These are phyloP conservation scores for Anguilla rostrata DNA, from an alignment of 2,113 vertebrate genomes.

Conservation along the genomic window DNA sequence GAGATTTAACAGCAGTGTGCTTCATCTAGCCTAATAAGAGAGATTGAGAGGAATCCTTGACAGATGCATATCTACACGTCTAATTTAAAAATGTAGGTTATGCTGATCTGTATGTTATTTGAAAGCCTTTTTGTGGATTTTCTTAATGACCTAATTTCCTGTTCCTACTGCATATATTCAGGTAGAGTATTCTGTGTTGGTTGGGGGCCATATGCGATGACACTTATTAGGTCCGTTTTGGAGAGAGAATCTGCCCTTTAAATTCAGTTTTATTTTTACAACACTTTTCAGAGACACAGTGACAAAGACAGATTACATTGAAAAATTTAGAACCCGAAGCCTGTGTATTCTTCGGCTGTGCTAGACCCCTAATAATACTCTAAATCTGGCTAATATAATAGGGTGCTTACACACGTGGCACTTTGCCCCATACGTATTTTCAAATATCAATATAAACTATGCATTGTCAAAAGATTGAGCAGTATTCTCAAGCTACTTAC, in stretches of 20 bases:
- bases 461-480: neutral
- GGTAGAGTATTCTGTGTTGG: neutral
- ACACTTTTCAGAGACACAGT: too few species aligned
- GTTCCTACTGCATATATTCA: neutral
- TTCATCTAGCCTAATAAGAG: neutral
- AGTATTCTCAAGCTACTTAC: too few species aligned
- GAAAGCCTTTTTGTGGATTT: neutral
- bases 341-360: too few species aligned
- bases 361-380: too few species aligned
- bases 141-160: neutral
- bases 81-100: neutral
- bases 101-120: neutral
- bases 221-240: neutral
- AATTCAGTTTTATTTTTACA: too few species aligned
- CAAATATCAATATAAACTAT: too few species aligned
- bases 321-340: too few species aligned
- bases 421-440: too few species aligned
- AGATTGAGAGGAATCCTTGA: neutral
- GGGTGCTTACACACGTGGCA: too few species aligned
- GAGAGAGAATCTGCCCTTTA: neutral
- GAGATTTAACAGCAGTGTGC: neutral
- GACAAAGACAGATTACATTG: too few species aligned
- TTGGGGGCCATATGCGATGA: neutral
- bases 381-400: too few species aligned
- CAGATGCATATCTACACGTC: neutral